Evolutionary conservation across 2,797 vertebrate genomes (phyloP).

Genomic region (Macroramphosus scolopax): DNA sequence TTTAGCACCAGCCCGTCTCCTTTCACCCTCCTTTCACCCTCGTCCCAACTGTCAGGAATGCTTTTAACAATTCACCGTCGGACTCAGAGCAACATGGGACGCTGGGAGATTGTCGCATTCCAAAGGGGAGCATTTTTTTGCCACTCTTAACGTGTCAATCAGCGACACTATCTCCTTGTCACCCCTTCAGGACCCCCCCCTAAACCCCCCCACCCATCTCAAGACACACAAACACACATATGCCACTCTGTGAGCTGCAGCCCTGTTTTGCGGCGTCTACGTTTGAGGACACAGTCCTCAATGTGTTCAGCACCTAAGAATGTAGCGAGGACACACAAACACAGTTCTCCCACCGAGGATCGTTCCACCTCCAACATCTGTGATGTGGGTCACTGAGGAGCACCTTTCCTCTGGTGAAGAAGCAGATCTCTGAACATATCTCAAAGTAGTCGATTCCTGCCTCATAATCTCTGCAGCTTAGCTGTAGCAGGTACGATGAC

Average conservation of each 20-base stretch:
- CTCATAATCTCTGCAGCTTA: conserved; percentile 31
- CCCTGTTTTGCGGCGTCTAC: conserved; percentile 51
- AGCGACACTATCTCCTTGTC: conserved; percentile 77
- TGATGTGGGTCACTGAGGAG: conserved; percentile 63
- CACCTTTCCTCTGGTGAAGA: conserved; percentile 52
- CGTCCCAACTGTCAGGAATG: conserved; percentile 74
- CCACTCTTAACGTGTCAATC: conserved; percentile 78
- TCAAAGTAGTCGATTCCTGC: conserved; percentile 28
- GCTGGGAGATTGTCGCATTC: conserved; percentile 77
- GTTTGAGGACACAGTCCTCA: conserved; percentile 61
- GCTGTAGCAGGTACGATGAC: conserved; percentile 27
- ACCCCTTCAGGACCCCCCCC: conserved; percentile 45
- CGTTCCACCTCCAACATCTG: conserved; percentile 63
- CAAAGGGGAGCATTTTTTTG: conserved; percentile 68
- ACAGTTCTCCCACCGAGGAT: conserved; percentile 52
- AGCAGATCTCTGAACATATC: conserved; percentile 49
- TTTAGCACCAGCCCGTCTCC: conserved; percentile 58
- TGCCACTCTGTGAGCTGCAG: conserved; percentile 35
- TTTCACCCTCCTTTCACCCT: conserved; percentile 63
- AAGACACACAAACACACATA: conserved; percentile 60
- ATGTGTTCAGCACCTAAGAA: conserved; percentile 74
- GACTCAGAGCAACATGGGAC: conserved; percentile 68
- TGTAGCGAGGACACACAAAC: conserved; percentile 63
- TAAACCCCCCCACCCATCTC: conserved; percentile 6
- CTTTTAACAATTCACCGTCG: conserved; percentile 75